Evolutionary conservation across 2,888 invertebrate species (phyloP).

Genomic region (Monoplex corrugatus): DNA sequence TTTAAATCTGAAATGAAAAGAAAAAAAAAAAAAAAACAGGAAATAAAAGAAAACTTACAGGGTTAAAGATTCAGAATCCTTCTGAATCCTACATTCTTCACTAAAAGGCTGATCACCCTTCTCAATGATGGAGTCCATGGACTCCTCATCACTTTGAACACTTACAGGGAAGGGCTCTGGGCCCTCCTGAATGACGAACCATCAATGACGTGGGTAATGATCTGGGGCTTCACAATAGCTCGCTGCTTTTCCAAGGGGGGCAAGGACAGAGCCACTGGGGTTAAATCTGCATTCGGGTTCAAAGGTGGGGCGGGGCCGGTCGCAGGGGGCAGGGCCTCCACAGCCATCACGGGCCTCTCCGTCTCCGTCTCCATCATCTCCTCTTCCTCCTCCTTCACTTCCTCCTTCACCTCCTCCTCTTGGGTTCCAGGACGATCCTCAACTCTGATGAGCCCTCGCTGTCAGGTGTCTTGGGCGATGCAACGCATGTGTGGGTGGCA

Average conservation of each 20-base stretch:
- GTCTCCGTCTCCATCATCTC: constrained; percentile 36
- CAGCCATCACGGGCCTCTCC: constrained; percentile 51
- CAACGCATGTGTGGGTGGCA: not conserved
- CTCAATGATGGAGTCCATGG: too few species aligned
- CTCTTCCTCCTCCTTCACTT: constrained; percentile 45
- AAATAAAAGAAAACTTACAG: too few species aligned
- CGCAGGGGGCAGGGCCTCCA: constrained; percentile 46
- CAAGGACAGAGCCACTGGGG: constrained; percentile 49
- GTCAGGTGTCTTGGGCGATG: not conserved
- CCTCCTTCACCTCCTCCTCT: constrained; percentile 32
- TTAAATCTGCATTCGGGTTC: too few species aligned
- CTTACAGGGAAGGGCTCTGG: constrained; percentile 83
- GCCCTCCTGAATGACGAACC: constrained; percentile 98
- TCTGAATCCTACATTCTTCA: not conserved
- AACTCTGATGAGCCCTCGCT: not conserved
- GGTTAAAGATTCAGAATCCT: too few species aligned
- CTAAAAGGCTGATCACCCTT: not conserved
- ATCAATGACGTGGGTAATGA: constrained; percentile 97
- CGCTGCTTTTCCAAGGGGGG: constrained; percentile 83
- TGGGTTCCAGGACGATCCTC: not conserved
- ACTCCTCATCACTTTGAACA: constrained; percentile 44
- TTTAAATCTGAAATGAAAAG: too few species aligned
- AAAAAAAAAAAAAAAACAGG: too few species aligned
- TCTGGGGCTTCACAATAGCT: constrained; percentile 97
- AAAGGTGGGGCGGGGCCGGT: too few species aligned